Base-by-base conservation (phyloP, 2,113 vertebrate species). In the Otus sunia region DNA sequence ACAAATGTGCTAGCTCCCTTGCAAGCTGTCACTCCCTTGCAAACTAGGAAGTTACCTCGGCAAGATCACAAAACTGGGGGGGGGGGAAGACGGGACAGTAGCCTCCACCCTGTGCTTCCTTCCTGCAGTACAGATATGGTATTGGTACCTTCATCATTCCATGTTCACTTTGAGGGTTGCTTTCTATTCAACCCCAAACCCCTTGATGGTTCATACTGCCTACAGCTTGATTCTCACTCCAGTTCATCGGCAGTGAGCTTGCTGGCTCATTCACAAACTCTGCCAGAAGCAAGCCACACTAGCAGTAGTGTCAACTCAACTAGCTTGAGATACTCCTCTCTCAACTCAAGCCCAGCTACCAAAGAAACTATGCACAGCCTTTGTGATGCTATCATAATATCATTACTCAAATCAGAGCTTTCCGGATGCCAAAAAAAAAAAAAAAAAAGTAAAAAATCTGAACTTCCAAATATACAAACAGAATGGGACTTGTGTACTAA, bases 71-170 rank as follows among this genome's bases (percentile, higher is more conserved):
- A n/a, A 81, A 56, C 0, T 3, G 2, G 3, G 21, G 4, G 3
- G 13, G 5, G 3, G 3, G 5, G 3, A n/a, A n/a, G n/a, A n/a
- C n/a, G n/a, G n/a, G 2, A 45, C 3, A 16, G 8, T 43, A 58
- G 39, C 47, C 30, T 67, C 17, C 34, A 27, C 16, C 9, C 30
- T 26, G 17, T 56, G 8, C 18, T 62, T 72, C 52, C 37, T 67
- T 83, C 56, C n/a, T 58, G 21, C 36, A 67, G 32, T 43, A 71
- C 26, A 64, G 34, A 17, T 12, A 55, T 13, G 25, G 3, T 5
- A 5, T 23, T 23, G 26, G 6, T 49, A 34, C 30, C 11, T 77
- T 32, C 36, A 60, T 15, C 6, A 26, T 36, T 68, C 41, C 52
- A 34, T 3, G 11, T 17, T 71, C 25, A 30, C n/a, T 15, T 25